Evolutionary conservation across 2,113 vertebrate species (phyloP), one percentile per base, ranked within the genome.

Genomic region (Pardalotus punctatus): DNA sequence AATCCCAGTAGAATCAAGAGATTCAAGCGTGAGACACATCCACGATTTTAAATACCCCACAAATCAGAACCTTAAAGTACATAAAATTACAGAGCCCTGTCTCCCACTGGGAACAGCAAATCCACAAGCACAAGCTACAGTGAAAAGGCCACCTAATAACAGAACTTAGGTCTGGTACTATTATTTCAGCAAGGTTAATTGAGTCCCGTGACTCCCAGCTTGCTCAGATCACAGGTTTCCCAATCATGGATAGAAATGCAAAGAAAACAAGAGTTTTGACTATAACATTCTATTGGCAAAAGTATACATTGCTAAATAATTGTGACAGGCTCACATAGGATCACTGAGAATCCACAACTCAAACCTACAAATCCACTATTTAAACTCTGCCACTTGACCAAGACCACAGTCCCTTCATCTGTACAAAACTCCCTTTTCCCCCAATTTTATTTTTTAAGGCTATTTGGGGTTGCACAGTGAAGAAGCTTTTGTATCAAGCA

Each of bases 391-490:
- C 45, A 61, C 1, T 47, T 47, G 38, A 69, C 33, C 14, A 47
- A 77, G 27, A 47, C 21, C 48, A 27, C 48, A 62, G 6, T 10
- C 24, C 21, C 48, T 42, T 53, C 47, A 47, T 18, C 60, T 7
- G 2, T 12, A 15, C 10, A 58, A 5, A 81, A 33, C 7, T 64
- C 33, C 22, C 43, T 74, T 70, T 33, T 25, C 1, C 0, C 23
- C 4, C 20, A 14, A 0, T 51, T 53, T 25, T 45, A 9, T 50
- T 65, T 61, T 69, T 51, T 10, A 40, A 71, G 89, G 18, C 11
- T 29, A 43, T 35, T 53, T 86, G 40, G 16, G 29, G 40, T 53
- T 73, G 35, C 48, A 43, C 23, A 38, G 5, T 14, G 40, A 74
- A 35, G 48, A 83, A 50, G 20, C 2, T n/a, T 84, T 9, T 21